Base-by-base conservation (phyloP, 2,797 vertebrate genomes). In the Pangasius sanitwongsei region DNA sequence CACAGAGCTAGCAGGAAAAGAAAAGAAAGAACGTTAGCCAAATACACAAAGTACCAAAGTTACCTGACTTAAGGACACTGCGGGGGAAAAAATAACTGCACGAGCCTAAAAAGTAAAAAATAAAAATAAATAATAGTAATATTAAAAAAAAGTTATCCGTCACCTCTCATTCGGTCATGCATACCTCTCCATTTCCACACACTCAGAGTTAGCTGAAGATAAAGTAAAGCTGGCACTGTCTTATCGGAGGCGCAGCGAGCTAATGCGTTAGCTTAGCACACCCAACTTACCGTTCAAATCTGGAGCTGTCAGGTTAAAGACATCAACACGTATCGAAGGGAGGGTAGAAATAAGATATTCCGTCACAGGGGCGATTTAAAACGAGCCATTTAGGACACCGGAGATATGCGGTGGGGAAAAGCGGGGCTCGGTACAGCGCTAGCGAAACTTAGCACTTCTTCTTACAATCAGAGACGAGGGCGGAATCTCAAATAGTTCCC, bases 381-480 rank as follows among this genome's bases (percentile, higher is more conserved):
- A 13, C 81, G 75, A 84, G 89, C 48, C 69, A 86, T 34, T 87
- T 48, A 89, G n/a, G n/a, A 61, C 7, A 28, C 12, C 23, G 11
- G 16, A n/a, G 34, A 50, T 37, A 41, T 41, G 7, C 85, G n/a
- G 3, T 13, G 23, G 37, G 23, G 15, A 55, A 67, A 28, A 48
- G 61, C 61, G 59, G 6, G 34, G 59, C 48, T 69, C 50, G 9
- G 41, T 7, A 13, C 57, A 37, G 72, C 57, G 78, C 25, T 87
- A 83, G 70, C 81, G 18, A 84, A 94, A 86, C 88, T 88, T 78
- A 82, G 87, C 93, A 63, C 44, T 69, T 94, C 92, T 63, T 48
- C 75, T 80, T 20, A 31, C 48, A 55, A 55, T 53, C 83, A 85
- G 31, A 41, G 31, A 15, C 48, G 20, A 81, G 77, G 61, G 77